These are phyloP conservation scores for Meandrusa payeni DNA, from an alignment of 2,888 invertebrate species.

Conservation along the genomic window DNA sequence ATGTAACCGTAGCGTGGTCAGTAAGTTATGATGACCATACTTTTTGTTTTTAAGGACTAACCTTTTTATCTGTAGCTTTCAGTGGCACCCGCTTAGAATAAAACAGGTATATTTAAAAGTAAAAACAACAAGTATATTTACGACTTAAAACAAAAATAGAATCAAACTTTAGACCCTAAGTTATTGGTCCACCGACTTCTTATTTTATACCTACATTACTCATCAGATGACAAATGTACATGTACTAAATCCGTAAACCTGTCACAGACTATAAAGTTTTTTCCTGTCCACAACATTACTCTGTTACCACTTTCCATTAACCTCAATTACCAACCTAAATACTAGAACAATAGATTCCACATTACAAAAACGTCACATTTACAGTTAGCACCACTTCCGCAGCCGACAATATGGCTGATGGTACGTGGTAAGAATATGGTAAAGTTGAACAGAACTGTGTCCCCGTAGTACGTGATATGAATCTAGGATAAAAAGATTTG, in stretches of 20 bases:
- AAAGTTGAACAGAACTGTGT: constrained; percentile 31
- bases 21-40: not conserved
- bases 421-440: constrained; percentile 48
- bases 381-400: constrained; percentile 62
- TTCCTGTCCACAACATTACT: not conserved
- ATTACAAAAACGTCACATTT: constrained; percentile 46
- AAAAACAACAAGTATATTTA: too few relatives aligned
- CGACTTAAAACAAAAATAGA: too few relatives aligned
- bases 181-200: too few relatives aligned
- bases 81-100: too few relatives aligned
- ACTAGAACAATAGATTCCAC: constrained; percentile 42
- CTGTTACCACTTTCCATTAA: constrained; percentile 31
- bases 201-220: too few relatives aligned
- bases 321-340: constrained; percentile 58
- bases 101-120: too few relatives aligned
- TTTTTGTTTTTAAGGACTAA: constrained; percentile 2
- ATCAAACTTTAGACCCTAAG: too few relatives aligned
- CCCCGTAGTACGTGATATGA: constrained; percentile 31
- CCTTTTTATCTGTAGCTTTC: too few relatives aligned
- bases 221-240: too few relatives aligned
- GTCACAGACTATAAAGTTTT: too few relatives aligned
- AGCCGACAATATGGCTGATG: constrained; percentile 42
- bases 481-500: constrained; percentile 20
- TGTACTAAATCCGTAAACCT: too few relatives aligned
- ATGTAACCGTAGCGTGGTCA: constrained; percentile 19